A percentile compares a stretch with the other conserved stretches of the same genome.
Evolutionary conservation across 2,113 vertebrate genomes (phyloP).

Genomic region (Hiodon alosoides): DNA sequence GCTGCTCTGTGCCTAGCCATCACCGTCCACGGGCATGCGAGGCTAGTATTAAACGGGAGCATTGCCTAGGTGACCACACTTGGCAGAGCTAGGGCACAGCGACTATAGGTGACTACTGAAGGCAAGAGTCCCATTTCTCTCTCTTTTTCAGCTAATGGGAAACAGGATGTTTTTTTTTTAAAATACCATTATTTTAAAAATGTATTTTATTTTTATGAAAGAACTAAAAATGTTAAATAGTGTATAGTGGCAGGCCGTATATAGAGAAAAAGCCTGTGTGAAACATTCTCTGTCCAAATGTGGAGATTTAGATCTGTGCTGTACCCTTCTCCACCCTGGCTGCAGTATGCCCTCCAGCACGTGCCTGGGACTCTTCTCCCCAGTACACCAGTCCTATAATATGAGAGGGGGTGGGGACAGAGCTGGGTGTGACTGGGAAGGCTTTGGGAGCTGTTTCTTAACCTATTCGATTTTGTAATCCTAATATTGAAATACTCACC

Average conservation of each 20-base stretch:
- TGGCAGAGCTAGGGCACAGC: neutral
- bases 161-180: neutral
- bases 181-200: neutral
- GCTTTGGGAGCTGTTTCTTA: neutral
- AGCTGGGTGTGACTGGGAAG: neutral
- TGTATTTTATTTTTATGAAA: neutral
- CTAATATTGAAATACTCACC: neutral
- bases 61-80: no score
- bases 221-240: no score
- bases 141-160: neutral
- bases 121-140: neutral
- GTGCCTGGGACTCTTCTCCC: constrained; percentile 11
- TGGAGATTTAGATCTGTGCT: constrained; percentile 25
- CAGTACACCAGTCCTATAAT: neutral
- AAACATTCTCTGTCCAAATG: neutral
- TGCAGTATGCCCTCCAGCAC: constrained; percentile 53
- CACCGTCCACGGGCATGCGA: neutral
- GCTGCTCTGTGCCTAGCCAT: neutral
- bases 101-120: neutral
- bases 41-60: no score
- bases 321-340: constrained; percentile 43
- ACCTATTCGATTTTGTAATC: neutral
- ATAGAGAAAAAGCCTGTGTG: no score
- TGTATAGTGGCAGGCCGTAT: no score
- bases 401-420: neutral